These are phyloP conservation scores for Chaetops frenatus DNA, from an alignment of 2,113 vertebrate genomes.

Conservation along the genomic window DNA sequence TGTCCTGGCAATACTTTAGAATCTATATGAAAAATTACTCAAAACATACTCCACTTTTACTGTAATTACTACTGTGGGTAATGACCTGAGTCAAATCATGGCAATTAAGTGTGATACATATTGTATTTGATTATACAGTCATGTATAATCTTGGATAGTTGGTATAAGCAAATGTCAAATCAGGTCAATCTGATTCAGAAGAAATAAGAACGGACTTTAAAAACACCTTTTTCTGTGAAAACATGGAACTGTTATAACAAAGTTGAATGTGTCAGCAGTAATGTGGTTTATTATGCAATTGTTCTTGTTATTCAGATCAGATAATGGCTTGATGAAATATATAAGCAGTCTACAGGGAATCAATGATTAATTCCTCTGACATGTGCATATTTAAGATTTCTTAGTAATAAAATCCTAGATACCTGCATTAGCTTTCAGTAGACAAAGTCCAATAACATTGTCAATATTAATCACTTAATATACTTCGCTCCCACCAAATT, in stretches of 20 bases:
- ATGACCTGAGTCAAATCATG: neutral
- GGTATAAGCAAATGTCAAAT: neutral
- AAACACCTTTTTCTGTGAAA: conserved; percentile 20
- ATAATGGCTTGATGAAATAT: conserved; percentile 72
- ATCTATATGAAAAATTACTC: neutral
- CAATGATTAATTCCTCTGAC: conserved; percentile 74
- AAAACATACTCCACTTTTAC: neutral
- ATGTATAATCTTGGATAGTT: neutral
- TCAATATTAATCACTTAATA: neutral
- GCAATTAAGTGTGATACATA: neutral
- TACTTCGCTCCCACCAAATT: neutral
- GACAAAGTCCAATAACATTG: conserved; percentile 8
- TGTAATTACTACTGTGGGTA: conserved; percentile 10
- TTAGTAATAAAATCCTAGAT: conserved; percentile 63
- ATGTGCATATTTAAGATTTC: conserved; percentile 67
- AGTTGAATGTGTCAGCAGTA: conserved; percentile 73
- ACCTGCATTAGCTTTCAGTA: conserved; percentile 61
- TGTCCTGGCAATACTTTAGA: neutral
- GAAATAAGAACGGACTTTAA: neutral
- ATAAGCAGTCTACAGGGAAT: conserved; percentile 72
- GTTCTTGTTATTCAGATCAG: conserved; percentile 75
- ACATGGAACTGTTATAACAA: conserved; percentile 53
- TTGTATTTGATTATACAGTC: neutral
- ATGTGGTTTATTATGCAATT: conserved; percentile 73
- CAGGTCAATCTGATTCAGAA: neutral